phyloP scores from a whole-genome alignment of 2,113 vertebrate species.

The Lasiurus cinereus region DNA sequence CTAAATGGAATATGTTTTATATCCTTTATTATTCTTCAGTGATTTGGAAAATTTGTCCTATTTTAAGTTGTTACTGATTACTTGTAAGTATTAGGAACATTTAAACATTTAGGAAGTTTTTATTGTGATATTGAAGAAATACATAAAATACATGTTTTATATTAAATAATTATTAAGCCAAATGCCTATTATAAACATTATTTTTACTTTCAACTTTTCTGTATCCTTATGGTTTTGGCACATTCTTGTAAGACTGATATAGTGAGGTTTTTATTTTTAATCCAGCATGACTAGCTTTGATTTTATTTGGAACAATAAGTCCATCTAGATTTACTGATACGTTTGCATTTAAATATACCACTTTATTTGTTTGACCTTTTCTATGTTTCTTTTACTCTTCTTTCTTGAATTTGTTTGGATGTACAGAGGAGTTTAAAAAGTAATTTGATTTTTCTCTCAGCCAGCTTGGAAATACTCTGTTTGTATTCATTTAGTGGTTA shows the following conservation, averaged over 20 bases:
- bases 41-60: slow-evolving; percentile 58
- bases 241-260: slow-evolving; percentile 9
- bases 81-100: slow-evolving; percentile 56
- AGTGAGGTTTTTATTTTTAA: slow-evolving; percentile 12
- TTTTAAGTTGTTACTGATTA: slow-evolving; percentile 64
- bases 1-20: slow-evolving; percentile 60
- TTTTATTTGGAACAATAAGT: background rate
- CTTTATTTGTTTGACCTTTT: slow-evolving; percentile 20
- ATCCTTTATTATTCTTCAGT: slow-evolving; percentile 59
- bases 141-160: background rate
- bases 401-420: slow-evolving; percentile 28
- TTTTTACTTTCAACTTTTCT: slow-evolving; percentile 36
- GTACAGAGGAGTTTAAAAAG: background rate
- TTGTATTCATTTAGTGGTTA: background rate
- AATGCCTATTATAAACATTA: background rate
- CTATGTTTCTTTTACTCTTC: background rate
- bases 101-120: slow-evolving; percentile 65
- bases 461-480: background rate
- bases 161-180: slow-evolving; percentile 20
- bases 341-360: slow-evolving; percentile 15
- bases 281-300: background rate
- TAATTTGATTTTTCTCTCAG: background rate
- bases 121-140: slow-evolving; percentile 33
- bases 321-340: background rate
- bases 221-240: slow-evolving; percentile 6